A percentile compares a stretch with the other conserved stretches of the same genome.
These are phyloP conservation scores for Atherix ibis DNA, from an alignment of 2,888 invertebrate species.

Conservation along the genomic window DNA sequence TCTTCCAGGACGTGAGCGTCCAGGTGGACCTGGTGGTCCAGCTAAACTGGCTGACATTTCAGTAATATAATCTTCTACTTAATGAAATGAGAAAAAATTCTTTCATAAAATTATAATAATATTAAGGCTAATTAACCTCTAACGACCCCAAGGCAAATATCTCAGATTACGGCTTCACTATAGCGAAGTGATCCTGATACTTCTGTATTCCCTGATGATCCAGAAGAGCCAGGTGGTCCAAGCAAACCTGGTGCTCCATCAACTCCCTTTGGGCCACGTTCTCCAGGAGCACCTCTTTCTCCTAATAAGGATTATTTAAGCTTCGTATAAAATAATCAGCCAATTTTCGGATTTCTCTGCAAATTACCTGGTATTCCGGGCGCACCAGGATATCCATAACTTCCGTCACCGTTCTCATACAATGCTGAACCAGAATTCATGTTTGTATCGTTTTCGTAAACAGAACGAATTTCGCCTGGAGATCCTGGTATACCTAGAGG, in stretches of 20 bases:
- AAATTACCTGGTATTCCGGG: no score
- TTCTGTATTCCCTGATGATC: constrained; percentile 47
- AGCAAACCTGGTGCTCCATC: constrained; percentile 29
- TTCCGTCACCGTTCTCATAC: background rate
- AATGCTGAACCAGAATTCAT: constrained; percentile 34
- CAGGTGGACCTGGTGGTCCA: constrained; percentile 52
- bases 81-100: constrained; percentile 10
- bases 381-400: no score
- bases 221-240: constrained; percentile 50
- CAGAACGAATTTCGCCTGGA: no score
- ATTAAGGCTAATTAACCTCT: constrained; percentile 36
- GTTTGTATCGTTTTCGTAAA: no score
- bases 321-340: no score
- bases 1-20: constrained; percentile 47
- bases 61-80: constrained; percentile 61
- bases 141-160: constrained; percentile 64
- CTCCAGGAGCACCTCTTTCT: no score
- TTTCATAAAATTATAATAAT: background rate
- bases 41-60: constrained; percentile 46
- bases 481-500: constrained; percentile 49
- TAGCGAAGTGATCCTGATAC: background rate
- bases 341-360: no score
- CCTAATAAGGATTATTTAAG: no score
- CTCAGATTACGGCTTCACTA: constrained; percentile 47
- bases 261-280: constrained; percentile 40